A percentile compares a stretch with the other conserved stretches of the same genome.
phyloP scores from a whole-genome alignment of 1,140 invertebrate species.

The Calliopsis andreniformis region DNA sequence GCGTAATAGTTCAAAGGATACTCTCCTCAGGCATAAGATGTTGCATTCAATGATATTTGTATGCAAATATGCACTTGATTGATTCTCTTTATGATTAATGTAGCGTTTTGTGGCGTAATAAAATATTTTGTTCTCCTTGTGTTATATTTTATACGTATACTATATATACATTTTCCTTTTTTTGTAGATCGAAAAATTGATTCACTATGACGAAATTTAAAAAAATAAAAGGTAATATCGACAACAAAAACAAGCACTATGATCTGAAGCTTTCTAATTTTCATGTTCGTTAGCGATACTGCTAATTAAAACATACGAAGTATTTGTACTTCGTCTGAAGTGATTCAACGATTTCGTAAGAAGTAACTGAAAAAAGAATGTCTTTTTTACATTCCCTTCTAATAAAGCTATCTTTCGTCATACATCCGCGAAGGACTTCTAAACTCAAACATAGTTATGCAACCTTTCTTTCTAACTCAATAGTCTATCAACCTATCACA shows the following conservation, averaged over 20 bases:
- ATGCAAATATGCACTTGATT: no score
- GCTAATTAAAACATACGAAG: not conserved
- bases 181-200: no score
- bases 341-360: not conserved
- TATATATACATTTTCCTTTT: not conserved
- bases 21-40: slow-evolving; percentile 18
- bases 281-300: not conserved
- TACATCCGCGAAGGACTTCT: not conserved
- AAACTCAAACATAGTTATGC: not conserved
- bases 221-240: not conserved
- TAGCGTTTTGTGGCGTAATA: no score
- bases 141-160: no score
- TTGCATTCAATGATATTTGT: not conserved
- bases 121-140: no score
- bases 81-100: no score
- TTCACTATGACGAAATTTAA: not conserved
- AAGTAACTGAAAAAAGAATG: not conserved
- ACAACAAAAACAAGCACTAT: not conserved
- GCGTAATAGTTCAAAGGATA: slow-evolving; percentile 57
- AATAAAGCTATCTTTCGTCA: not conserved
- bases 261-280: not conserved
- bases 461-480: not conserved
- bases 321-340: not conserved
- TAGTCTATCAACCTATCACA: no score
- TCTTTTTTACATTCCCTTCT: not conserved